A percentile compares a stretch with the other conserved stretches of the same genome.
Evolutionary conservation across 2,113 vertebrate genomes (phyloP).

Genomic region (Lophius piscatorius): DNA sequence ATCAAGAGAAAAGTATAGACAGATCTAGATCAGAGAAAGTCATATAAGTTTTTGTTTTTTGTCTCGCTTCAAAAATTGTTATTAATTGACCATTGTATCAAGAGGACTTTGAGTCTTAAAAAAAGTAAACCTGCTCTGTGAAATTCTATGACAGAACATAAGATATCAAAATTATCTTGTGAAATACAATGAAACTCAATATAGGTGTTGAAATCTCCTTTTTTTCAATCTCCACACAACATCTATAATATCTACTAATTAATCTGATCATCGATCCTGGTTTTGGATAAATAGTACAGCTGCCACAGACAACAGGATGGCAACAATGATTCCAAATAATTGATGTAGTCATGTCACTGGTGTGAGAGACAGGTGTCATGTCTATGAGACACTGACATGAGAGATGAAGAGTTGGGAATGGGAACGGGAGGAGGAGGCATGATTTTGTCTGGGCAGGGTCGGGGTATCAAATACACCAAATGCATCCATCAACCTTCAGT

Average conservation of each 20-base stretch:
- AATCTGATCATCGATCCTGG: conserved; percentile 10
- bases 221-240: background rate
- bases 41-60: conserved; percentile 13
- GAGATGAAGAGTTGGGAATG: conserved; percentile 48
- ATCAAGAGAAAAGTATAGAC: conserved; percentile 12
- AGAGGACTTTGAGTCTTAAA: conserved; percentile 12
- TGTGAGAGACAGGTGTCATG: conserved; percentile 61
- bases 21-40: background rate
- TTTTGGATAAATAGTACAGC: conserved; percentile 31
- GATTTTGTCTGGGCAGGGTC: conserved; percentile 25
- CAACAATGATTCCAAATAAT: conserved; percentile 45
- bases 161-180: conserved; percentile 19
- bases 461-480: conserved; percentile 38
- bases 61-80: conserved; percentile 45
- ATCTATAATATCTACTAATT: conserved; percentile 1
- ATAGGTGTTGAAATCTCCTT: conserved; percentile 16
- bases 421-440: conserved; percentile 33
- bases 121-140: conserved; percentile 26
- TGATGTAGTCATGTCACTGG: conserved; percentile 50
- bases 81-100: conserved; percentile 22
- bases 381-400: conserved; percentile 62
- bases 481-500: conserved; percentile 52
- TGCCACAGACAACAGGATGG: conserved; percentile 43
- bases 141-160: conserved; percentile 32
- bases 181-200: conserved; percentile 20